Evolutionary conservation across 2,113 vertebrate species (phyloP), one percentile per base, ranked within the genome.

Genomic region (Amphilophus citrinellus): DNA sequence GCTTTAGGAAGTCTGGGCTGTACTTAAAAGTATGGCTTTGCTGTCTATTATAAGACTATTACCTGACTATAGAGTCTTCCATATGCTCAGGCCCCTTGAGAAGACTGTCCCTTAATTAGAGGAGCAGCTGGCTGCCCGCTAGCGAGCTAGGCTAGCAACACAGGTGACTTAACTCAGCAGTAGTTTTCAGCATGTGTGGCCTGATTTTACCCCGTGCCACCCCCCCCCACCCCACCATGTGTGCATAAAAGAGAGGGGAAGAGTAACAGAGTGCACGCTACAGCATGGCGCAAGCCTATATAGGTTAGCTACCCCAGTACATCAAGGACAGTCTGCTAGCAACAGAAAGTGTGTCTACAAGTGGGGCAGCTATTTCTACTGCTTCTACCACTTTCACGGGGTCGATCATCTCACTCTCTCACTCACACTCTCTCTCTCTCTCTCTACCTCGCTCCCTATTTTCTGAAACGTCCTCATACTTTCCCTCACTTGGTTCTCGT

Each of bases 361-460:
- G 95, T 97, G 94, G 95, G 96, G 90, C 96, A 96, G 93, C 95
- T 96, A 96, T 96, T 96, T 96, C 94, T 89, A 95, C 91, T 91
- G 92, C 94, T 91, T 93, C 94, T 84, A 86, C 90, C 90, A 93
- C 94, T 94, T 73, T 92, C 80, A 88, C 84, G 78, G 95, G 95
- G 92, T 95, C 93, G 88, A 89, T 53, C 91, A 82, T 76, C 42
- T 92, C 87, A 76, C 39, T 71, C 65, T 92, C 90, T 75, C 86
- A 76, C 77, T 83, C 68, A 18, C 60, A 1, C 30, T 30, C 90
- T 75, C 86, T 77, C 77, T 83, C 68, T 35, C 60, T 58, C 50
- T 37, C 32, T 86, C 59, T 56, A 10, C 62, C 78, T 88, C 47
- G 71, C 71, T 87, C 77, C 57, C 60, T 82, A 79, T 87, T 89